A percentile compares a stretch with the other conserved stretches of the same genome.
Conservation (phyloP, 2,797 vertebrate species). For the Prunella strophiata region DNA sequence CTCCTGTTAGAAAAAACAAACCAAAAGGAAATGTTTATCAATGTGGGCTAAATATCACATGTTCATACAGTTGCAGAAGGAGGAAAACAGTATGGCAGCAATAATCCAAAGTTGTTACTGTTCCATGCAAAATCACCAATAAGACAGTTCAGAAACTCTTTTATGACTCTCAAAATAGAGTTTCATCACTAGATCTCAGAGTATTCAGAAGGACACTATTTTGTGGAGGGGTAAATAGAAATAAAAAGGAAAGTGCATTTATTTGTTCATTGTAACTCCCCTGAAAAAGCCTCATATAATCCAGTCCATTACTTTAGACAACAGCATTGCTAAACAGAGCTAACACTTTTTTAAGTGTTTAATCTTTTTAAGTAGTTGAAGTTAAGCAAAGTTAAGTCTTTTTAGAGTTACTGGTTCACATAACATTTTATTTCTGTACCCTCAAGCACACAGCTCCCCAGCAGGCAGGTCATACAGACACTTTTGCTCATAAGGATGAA, state of each 20-base stretch:
- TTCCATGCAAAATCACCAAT: background rate
- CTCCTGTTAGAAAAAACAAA: slow-evolving; percentile 63
- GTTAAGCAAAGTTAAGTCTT: background rate
- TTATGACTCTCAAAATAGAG: background rate
- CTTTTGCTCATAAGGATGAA: background rate
- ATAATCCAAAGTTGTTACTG: background rate
- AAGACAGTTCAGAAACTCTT: background rate
- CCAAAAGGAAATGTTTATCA: background rate
- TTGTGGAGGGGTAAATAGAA: background rate
- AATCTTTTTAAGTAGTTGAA: too few species aligned
- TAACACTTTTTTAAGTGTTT: background rate
- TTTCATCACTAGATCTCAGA: background rate
- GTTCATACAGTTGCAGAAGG: background rate
- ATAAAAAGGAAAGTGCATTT: background rate
- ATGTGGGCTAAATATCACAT: background rate
- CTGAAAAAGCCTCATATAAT: background rate
- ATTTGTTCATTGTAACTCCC: background rate
- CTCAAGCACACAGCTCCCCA: background rate
- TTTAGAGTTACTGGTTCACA: background rate
- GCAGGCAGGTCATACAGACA: background rate
- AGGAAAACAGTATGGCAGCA: background rate
- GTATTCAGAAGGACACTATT: background rate
- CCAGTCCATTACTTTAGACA: background rate
- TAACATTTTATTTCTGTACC: background rate
- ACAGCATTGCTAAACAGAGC: background rate